Evolutionary conservation across 2,113 vertebrate species (phyloP).

Genomic region (Hippocampus guttulatus): DNA sequence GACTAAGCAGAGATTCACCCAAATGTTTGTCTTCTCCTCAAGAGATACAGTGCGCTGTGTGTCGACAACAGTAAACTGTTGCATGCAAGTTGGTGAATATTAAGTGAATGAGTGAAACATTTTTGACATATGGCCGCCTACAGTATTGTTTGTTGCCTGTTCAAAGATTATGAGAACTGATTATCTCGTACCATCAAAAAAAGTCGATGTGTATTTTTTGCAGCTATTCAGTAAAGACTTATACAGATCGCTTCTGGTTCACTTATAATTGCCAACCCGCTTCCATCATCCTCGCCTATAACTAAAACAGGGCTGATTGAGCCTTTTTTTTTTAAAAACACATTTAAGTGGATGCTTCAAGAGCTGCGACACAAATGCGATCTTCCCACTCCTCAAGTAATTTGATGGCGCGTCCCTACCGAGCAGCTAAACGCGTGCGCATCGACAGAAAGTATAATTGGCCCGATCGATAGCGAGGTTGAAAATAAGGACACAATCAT

Average conservation of each 20-base stretch:
- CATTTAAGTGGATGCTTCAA: constrained; percentile 57
- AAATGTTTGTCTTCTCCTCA: too few species aligned
- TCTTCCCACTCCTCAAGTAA: constrained; percentile 58
- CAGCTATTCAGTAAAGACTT: neutral
- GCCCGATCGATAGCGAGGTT: constrained; percentile 54
- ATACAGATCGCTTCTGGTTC: neutral
- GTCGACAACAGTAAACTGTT: too few species aligned
- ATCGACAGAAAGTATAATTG: constrained; percentile 61
- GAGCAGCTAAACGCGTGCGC: constrained; percentile 55
- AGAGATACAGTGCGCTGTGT: too few species aligned
- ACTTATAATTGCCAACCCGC: constrained; percentile 3
- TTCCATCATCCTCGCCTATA: constrained; percentile 21
- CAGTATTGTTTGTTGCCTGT: too few species aligned
- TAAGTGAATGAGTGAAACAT: too few species aligned
- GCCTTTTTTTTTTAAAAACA: constrained; percentile 24
- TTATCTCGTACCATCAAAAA: neutral
- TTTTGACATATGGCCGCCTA: neutral
- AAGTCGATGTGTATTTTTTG: neutral
- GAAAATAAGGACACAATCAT: constrained; percentile 40
- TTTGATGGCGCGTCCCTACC: constrained; percentile 50
- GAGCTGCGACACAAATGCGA: constrained; percentile 62
- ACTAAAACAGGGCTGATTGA: constrained; percentile 27
- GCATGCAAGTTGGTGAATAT: too few species aligned
- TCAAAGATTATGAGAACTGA: neutral
- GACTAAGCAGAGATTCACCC: too few species aligned